Percentiles rank a stretch among this genome's conserved stretches.
phyloP scores from a whole-genome alignment of 2,113 vertebrate genomes.

The Nyctibius bracteatus region DNA sequence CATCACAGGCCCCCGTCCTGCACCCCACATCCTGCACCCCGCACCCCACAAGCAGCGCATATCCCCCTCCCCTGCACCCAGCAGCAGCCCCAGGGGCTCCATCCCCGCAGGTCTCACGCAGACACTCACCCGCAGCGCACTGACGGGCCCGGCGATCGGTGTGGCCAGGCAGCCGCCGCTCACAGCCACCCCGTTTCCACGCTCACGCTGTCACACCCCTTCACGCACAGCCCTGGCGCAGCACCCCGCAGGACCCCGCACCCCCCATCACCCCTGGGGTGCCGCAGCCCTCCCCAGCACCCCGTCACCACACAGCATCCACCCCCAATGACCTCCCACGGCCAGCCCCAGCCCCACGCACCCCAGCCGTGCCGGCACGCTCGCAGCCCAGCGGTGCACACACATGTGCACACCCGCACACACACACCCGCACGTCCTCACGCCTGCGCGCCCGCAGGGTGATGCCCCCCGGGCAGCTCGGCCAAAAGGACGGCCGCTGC shows the following conservation, averaged over 20 bases:
- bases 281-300: too few species aligned
- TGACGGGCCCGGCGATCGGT: not conserved
- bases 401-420: not conserved
- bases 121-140: not conserved
- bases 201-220: not conserved
- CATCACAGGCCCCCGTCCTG: not conserved
- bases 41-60: not conserved
- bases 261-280: not conserved
- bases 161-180: not conserved
- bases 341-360: not conserved
- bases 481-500: not conserved
- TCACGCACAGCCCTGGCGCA: not conserved
- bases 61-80: accelerated
- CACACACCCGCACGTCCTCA: not conserved
- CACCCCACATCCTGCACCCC: not conserved
- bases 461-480: not conserved
- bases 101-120: not conserved
- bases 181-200: not conserved
- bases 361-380: not conserved
- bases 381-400: not conserved
- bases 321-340: not conserved
- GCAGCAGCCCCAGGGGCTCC: not conserved
- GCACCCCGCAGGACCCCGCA: not conserved
- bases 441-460: not conserved
- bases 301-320: not conserved